Conservation (phyloP, 2,888 invertebrate genomes). For the Drosophila putrida region DNA sequence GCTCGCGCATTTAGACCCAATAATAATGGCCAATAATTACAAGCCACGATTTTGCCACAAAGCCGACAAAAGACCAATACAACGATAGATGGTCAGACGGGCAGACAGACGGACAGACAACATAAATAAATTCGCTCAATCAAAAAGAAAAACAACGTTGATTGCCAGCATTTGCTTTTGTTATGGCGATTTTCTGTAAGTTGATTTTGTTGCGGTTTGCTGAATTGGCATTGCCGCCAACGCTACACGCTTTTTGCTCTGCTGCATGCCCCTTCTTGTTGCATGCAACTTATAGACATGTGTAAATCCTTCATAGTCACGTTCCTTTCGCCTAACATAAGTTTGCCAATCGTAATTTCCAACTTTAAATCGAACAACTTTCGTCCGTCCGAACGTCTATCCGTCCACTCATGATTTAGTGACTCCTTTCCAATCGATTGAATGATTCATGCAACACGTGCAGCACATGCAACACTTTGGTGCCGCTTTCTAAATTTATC, state of each 20-base stretch:
- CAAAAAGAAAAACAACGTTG: conserved; percentile 56
- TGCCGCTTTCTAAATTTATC: conserved; percentile 51
- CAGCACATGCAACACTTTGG: conserved; percentile 23
- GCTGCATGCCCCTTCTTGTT: conserved; percentile 28
- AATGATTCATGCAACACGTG: conserved; percentile 63
- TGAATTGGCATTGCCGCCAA: conserved; percentile 29
- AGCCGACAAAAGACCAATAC: conserved; percentile 55
- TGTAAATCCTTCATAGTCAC: conserved; percentile 74
- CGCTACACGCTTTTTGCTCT: conserved; percentile 16
- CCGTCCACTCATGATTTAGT: conserved; percentile 63
- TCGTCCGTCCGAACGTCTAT: conserved; percentile 50
- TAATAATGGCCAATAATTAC: conserved; percentile 79
- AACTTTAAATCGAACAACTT: conserved; percentile 44
- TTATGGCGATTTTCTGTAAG: conserved; percentile 27
- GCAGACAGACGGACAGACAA: conserved; percentile 21
- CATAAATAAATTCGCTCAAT: conserved; percentile 69
- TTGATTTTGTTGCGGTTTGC: conserved; percentile 20
- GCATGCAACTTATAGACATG: conserved; percentile 69
- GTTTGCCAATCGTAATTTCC: conserved; percentile 44
- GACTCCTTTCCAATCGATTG: conserved; percentile 55
- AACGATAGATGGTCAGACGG: conserved; percentile 14
- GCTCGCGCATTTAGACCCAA: conserved; percentile 56
- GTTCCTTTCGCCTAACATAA: conserved; percentile 54
- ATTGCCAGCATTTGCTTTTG: conserved; percentile 52
- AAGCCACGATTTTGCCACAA: conserved; percentile 75